These are phyloP conservation scores for Cosmopolites sordidus DNA, from an alignment of 2,888 invertebrate species.

Conservation along the genomic window DNA sequence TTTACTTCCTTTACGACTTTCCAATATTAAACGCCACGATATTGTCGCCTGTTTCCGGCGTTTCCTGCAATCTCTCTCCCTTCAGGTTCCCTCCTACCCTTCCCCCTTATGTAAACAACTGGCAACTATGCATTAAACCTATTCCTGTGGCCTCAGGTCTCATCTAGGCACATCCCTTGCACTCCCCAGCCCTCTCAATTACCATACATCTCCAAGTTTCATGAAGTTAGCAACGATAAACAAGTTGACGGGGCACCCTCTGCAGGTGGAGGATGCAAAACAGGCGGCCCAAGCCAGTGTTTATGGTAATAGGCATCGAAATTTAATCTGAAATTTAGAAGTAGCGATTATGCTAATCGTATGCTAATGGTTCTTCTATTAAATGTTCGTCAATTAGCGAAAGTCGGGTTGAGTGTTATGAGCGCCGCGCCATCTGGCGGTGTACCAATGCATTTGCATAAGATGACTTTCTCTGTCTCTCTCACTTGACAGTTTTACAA, in stretches of 20 bases:
- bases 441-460: neutral
- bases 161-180: too few relatives aligned
- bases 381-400: conserved; percentile 27
- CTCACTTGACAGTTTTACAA: too few relatives aligned
- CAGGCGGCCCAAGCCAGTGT: conserved; percentile 28
- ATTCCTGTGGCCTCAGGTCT: too few relatives aligned
- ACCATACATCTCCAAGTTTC: conserved; percentile 31
- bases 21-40: too few relatives aligned
- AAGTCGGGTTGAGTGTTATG: conserved; percentile 1
- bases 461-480: neutral
- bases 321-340: conserved; percentile 32
- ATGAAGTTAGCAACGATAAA: conserved; percentile 31
- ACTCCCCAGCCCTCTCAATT: conserved; percentile 19
- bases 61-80: too few relatives aligned
- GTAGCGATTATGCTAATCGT: conserved; percentile 33
- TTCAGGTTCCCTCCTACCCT: too few relatives aligned
- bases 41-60: neutral
- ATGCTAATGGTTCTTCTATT: conserved; percentile 25
- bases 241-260: conserved; percentile 24
- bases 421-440: neutral
- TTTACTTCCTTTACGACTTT: too few relatives aligned
- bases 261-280: conserved; percentile 27
- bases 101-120: too few relatives aligned
- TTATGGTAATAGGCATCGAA: conserved; percentile 34
- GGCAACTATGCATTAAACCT: too few relatives aligned